Evolutionary conservation across 2,797 vertebrate species (phyloP), one percentile per base, ranked within the genome.

Genomic region (Knipowitschia caucasica): DNA sequence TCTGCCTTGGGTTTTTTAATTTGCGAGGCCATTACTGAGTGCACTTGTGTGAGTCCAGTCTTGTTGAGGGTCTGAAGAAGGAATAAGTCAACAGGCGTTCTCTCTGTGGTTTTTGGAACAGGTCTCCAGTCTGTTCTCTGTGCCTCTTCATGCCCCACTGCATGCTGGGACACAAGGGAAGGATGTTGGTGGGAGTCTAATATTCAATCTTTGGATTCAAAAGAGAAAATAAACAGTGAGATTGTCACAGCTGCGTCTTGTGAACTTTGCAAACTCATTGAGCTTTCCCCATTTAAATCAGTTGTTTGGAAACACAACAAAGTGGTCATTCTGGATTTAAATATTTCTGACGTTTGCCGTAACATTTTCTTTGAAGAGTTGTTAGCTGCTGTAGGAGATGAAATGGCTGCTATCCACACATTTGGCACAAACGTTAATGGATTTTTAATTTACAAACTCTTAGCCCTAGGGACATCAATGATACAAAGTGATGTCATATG

Each of bases 91-190:
- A 88, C 81, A 81, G 83, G 70, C 29, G 67, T 86, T 71, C 64
- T 86, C 75, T 74, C 81, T 89, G 79, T 61, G 59, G 64, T 39
- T 74, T 77, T 71, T 82, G 77, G 84, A 87, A 86, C 84, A 84
- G 83, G 58, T 75, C 67, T 69, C 59, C 59, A 62, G 69, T 85
- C 83, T 90, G 84, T 90, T 84, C 78, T 82, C 71, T 82, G 76
- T 83, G 75, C 71, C 67, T 56, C 68, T 67, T 46, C 44, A 81
- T 78, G 75, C 71, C 76, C 69, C 56, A 50, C 58, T 54, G 50
- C 51, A 79, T 83, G 81, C 83, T 85, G 84, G 83, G 73, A 78
- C 67, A 64, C 53, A 34, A 46, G 56, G 47, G 57, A 62, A 64
- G 83, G 78, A 86, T 86, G 86, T 86, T 77, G 69, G 67, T 76